Evolutionary conservation across 2,797 vertebrate genomes (phyloP).

Genomic region (Rhodeus uyekii): DNA sequence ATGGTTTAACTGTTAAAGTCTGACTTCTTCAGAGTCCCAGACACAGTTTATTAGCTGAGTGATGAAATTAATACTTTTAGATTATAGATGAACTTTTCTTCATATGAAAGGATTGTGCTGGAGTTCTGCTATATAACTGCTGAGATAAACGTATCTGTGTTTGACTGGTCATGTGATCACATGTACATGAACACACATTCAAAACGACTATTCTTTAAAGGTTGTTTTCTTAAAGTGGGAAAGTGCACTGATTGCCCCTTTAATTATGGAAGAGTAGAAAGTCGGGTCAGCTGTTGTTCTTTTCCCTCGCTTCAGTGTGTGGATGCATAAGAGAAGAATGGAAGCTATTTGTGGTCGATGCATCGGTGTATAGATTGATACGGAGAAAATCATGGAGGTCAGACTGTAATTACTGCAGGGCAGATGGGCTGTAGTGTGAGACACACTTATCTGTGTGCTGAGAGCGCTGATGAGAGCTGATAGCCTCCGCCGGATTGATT

Average conservation of each 20-base stretch:
- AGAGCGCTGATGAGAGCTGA: slow-evolving; percentile 45
- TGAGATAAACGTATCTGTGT: no score
- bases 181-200: no score
- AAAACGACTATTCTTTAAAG: background rate
- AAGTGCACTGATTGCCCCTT: background rate
- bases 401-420: slow-evolving; percentile 53
- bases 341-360: slow-evolving; percentile 39
- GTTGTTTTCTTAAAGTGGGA: background rate
- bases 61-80: no score
- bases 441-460: slow-evolving; percentile 44
- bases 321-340: slow-evolving; percentile 5
- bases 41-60: no score
- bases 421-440: slow-evolving; percentile 9
- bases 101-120: background rate
- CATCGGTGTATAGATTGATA: slow-evolving; percentile 43
- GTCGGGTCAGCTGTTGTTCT: background rate
- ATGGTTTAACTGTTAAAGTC: no score
- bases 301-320: background rate
- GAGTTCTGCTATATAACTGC: background rate
- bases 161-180: no score
- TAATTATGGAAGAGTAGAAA: background rate
- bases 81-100: no score
- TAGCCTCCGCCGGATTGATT: slow-evolving; percentile 32
- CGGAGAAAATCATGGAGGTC: slow-evolving; percentile 49
- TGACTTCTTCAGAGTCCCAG: no score